Conservation (phyloP, 2,113 vertebrate genomes). For the Azemiops feae region DNA sequence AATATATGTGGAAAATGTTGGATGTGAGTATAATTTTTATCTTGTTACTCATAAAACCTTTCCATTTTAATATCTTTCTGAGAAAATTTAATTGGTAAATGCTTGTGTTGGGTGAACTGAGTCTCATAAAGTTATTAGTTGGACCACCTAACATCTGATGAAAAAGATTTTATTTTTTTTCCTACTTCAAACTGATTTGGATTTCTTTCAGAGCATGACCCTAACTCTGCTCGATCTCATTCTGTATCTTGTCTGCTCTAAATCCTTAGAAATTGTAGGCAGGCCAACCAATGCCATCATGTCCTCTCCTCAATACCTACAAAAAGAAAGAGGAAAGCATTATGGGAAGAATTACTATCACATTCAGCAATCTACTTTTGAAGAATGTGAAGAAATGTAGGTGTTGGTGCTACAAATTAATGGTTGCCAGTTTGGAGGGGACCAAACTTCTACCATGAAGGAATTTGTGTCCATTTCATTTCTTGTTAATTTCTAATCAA, state of each 20-base stretch:
- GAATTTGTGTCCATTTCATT: constrained; percentile 21
- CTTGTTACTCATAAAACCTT: no score
- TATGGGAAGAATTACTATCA: not conserved
- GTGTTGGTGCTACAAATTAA: constrained; percentile 43
- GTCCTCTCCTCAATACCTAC: not conserved
- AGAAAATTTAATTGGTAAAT: no score
- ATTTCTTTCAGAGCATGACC: no score
- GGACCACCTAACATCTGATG: no score
- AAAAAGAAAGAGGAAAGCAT: not conserved
- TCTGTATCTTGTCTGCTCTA: not conserved
- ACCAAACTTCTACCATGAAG: constrained; percentile 42
- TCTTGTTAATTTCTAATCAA: not conserved
- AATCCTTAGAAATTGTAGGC: not conserved
- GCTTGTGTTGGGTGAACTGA: no score
- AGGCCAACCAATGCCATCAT: not conserved
- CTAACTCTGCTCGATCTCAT: no score
- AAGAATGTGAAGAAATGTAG: not conserved
- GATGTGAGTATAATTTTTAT: no score
- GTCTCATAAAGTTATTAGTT: no score
- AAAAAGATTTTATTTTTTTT: no score
- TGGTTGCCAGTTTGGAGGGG: constrained; percentile 39
- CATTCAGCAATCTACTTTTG: not conserved
- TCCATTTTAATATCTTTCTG: no score
- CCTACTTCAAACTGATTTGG: no score
- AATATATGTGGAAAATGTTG: no score